These are phyloP conservation scores for Rhyacichthys aspro DNA, from an alignment of 2,797 vertebrate species.

Conservation along the genomic window DNA sequence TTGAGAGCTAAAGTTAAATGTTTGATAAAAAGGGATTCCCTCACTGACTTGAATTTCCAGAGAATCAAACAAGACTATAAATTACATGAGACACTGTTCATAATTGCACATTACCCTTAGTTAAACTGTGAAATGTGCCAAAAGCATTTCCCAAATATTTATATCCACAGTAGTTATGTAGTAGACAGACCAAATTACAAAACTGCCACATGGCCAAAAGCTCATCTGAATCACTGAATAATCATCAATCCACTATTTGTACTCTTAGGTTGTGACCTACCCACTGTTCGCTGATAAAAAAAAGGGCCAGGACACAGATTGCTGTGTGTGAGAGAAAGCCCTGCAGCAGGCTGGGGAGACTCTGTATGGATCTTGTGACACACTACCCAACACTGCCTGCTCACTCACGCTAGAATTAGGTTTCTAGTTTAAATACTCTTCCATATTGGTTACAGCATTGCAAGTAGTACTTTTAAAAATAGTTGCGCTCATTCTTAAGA, in stretches of 20 bases:
- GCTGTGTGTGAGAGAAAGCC: constrained; percentile 60
- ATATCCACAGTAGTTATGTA: constrained; percentile 1
- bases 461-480: constrained; percentile 43
- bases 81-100: neutral
- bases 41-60: neutral
- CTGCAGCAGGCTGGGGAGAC: constrained; percentile 42
- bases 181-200: neutral
- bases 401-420: constrained; percentile 49
- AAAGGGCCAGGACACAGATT: constrained; percentile 42
- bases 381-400: constrained; percentile 28
- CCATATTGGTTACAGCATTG: constrained; percentile 29
- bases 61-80: constrained; percentile 1
- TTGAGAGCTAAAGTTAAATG: neutral
- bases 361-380: constrained; percentile 64
- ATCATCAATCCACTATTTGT: constrained; percentile 53
- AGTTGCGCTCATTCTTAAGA: constrained; percentile 36
- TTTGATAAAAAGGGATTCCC: neutral
- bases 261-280: constrained; percentile 22
- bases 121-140: neutral
- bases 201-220: neutral
- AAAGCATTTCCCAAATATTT: neutral
- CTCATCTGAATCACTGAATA: constrained; percentile 18
- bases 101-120: constrained; percentile 1
- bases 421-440: constrained; percentile 50
- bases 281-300: constrained; percentile 14